phyloP scores from a whole-genome alignment of 2,797 vertebrate species.

The Pseudochromis fuscus region DNA sequence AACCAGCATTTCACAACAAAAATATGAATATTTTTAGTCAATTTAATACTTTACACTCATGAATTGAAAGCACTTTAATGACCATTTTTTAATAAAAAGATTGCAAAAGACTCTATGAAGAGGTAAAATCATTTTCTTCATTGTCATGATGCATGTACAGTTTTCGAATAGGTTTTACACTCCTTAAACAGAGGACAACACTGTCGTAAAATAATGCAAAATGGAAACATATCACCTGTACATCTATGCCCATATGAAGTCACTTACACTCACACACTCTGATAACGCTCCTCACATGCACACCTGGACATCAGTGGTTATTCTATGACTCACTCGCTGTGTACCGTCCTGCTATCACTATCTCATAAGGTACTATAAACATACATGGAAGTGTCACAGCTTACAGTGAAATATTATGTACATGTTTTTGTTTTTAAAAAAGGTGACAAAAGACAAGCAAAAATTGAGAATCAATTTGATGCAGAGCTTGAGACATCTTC shows the following conservation, averaged over 20 bases:
- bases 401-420: slow-evolving; percentile 95
- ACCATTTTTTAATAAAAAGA: slow-evolving; percentile 78
- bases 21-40: not conserved
- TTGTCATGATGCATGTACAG: slow-evolving; percentile 84
- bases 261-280: slow-evolving; percentile 63
- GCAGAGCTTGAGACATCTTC: slow-evolving; percentile 45
- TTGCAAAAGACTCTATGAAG: slow-evolving; percentile 78
- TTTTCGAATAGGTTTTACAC: slow-evolving; percentile 68
- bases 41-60: slow-evolving; percentile 32
- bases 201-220: slow-evolving; percentile 77
- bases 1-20: not conserved
- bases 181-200: slow-evolving; percentile 77
- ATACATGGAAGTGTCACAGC: slow-evolving; percentile 83
- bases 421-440: slow-evolving; percentile 76
- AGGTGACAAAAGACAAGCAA: slow-evolving; percentile 19
- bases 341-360: slow-evolving; percentile 87
- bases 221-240: slow-evolving; percentile 78
- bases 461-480: slow-evolving; percentile 50
- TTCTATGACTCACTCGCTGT: slow-evolving; percentile 86
- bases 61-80: slow-evolving; percentile 60
- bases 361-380: slow-evolving; percentile 90
- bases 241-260: slow-evolving; percentile 69
- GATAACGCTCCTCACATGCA: slow-evolving; percentile 73
- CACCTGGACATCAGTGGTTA: slow-evolving; percentile 88
- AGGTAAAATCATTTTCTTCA: slow-evolving; percentile 84